A percentile compares a stretch with the other conserved stretches of the same genome.
These are phyloP conservation scores for Aethes cnicana DNA, from an alignment of 2,888 invertebrate genomes.

Conservation along the genomic window DNA sequence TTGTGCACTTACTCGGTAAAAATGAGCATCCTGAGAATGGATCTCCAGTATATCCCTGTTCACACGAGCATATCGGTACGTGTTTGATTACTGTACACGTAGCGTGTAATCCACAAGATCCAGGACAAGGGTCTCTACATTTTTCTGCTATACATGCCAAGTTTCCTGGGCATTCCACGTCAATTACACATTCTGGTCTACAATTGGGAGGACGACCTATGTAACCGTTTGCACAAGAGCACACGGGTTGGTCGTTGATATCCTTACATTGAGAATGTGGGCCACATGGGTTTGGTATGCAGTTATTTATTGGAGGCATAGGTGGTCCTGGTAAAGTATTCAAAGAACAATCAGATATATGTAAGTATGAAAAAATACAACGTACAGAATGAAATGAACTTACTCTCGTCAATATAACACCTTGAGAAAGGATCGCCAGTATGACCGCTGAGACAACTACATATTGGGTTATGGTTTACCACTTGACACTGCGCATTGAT, in stretches of 20 bases:
- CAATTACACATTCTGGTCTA: slow-evolving; percentile 88
- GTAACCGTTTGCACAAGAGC: slow-evolving; percentile 88
- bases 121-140: slow-evolving; percentile 88
- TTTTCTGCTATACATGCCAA: slow-evolving; percentile 87
- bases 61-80: slow-evolving; percentile 88
- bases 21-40: slow-evolving; percentile 89
- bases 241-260: slow-evolving; percentile 85
- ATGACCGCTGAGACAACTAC: slow-evolving; percentile 86
- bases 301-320: slow-evolving; percentile 80
- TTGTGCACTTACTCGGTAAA: slow-evolving; percentile 78
- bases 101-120: slow-evolving; percentile 88
- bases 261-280: slow-evolving; percentile 89
- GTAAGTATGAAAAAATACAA: no score
- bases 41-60: slow-evolving; percentile 88
- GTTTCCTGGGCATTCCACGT: slow-evolving; percentile 87
- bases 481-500: slow-evolving; percentile 89
- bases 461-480: slow-evolving; percentile 90
- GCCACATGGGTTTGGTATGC: slow-evolving; percentile 89
- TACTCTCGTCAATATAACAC: slow-evolving; percentile 85
- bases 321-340: slow-evolving; percentile 58
- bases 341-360: slow-evolving; percentile 31
- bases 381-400: slow-evolving; percentile 55
- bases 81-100: slow-evolving; percentile 87
- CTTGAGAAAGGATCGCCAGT: slow-evolving; percentile 90
- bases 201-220: slow-evolving; percentile 91